Conservation (phyloP, 1,140 invertebrate genomes). For the Diachasmimorpha longicaudata region DNA sequence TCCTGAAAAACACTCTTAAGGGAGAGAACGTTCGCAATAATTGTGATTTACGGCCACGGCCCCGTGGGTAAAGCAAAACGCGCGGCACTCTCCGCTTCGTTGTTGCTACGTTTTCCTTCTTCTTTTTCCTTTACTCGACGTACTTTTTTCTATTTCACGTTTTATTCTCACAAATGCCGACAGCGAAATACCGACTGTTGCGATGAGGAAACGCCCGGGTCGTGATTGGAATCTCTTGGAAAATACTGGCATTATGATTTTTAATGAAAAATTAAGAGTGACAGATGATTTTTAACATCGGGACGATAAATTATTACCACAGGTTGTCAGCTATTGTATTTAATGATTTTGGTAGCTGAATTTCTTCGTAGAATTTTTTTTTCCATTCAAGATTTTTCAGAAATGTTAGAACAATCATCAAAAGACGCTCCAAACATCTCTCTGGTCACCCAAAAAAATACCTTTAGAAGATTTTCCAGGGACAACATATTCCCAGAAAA, state of each 20-base stretch:
- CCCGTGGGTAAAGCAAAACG: conserved; percentile 38
- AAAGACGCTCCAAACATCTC: too few species aligned
- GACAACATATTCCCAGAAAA: too few species aligned
- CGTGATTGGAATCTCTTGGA: background rate
- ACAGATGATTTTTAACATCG: background rate
- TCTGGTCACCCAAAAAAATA: too few species aligned
- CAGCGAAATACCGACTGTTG: background rate
- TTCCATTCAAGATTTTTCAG: too few species aligned
- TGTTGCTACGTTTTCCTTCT: conserved; percentile 5
- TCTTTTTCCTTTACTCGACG: background rate
- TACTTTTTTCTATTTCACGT: conserved; percentile 8
- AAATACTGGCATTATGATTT: background rate
- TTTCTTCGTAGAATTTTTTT: too few species aligned
- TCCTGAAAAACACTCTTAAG: conserved; percentile 47
- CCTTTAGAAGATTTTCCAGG: too few species aligned
- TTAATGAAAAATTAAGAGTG: background rate
- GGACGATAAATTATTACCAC: too few species aligned
- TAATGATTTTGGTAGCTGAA: too few species aligned
- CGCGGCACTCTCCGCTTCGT: conserved; percentile 23
- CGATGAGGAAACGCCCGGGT: background rate
- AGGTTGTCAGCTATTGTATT: too few species aligned
- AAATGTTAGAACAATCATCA: too few species aligned
- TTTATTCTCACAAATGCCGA: background rate
- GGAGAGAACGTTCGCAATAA: conserved; percentile 44
- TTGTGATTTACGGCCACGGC: conserved; percentile 54